Evolutionary conservation across 1,140 invertebrate genomes (phyloP), one percentile per base, ranked within the genome.

Genomic region (Parasteatoda tepidariorum): DNA sequence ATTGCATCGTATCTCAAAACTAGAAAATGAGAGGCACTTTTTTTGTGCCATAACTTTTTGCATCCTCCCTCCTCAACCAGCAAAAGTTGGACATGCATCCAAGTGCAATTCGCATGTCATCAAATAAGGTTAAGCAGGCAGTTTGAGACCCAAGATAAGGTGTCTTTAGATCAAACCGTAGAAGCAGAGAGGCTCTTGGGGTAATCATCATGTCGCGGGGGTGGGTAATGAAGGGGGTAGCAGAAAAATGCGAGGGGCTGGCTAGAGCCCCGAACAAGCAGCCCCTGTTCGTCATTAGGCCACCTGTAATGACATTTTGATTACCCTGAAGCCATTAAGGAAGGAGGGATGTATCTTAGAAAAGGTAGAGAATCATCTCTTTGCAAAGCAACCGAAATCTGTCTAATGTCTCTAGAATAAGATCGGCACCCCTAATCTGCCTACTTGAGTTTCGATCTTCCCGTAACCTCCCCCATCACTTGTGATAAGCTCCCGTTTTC

Each of bases 281-380:
- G 68, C 57, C 59, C 70, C 62, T 41, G 68, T 61, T 82, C 70
- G 70, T 83, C 81, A 83, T 83, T 83, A 83, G 81, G 61, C 81
- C 74, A 83, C 81, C 81, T 83, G 81, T 83, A 83, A 83, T 83
- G 81, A 83, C 81, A 83, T 83, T 83, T 83, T 83, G 81, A 83
- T 83, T 83, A 83, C 81, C 81, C 81, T 33, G 38, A 83, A 74
- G 81, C 81, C 81, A 83, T 83, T 83, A 83, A 83, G 70, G 81
- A 59, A 82, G 78, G 78, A 74, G 81, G 81, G 34, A 59, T 55
- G 38, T 34, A 74, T 74, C 55, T 83, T 41, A 59, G 70, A 74
- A 74, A 74, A 83, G 70, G 81, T 73, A 74, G 33, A 33, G 67
- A 82, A 73, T 83, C 81, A 74, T 83, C 81, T 83, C 66, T 61